phyloP scores from a whole-genome alignment of 1,140 invertebrate species.

The Aporrectodea caliginosa region DNA sequence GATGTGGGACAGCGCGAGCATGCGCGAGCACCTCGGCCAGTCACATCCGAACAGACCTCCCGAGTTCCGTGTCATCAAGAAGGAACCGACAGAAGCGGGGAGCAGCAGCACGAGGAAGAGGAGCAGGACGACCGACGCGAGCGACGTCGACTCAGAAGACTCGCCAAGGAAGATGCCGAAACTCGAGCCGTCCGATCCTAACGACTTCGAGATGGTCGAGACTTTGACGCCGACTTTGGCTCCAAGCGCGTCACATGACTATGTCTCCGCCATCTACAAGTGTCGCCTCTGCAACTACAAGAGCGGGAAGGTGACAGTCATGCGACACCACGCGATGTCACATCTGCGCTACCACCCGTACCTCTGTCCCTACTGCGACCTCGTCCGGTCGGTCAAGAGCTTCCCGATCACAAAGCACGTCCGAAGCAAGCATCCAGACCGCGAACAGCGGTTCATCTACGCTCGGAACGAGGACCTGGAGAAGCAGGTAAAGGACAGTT shows the following conservation, averaged over 20 bases:
- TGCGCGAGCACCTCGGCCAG: background rate
- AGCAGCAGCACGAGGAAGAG: background rate
- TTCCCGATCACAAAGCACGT: constrained; percentile 31
- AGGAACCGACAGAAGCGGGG: too few relatives aligned
- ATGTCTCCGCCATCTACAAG: background rate
- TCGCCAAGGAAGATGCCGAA: background rate
- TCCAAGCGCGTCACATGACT: background rate
- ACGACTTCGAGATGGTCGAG: background rate
- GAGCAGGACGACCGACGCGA: background rate
- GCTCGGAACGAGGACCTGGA: constrained; percentile 6
- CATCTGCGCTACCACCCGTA: constrained; percentile 29
- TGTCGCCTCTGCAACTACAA: constrained; percentile 26
- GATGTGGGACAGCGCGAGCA: background rate
- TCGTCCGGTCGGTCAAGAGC: constrained; percentile 13
- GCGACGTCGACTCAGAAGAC: background rate
- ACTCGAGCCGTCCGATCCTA: background rate
- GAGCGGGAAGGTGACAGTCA: constrained; percentile 13
- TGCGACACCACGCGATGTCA: constrained; percentile 25
- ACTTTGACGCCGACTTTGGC: background rate
- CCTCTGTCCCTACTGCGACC: constrained; percentile 29
- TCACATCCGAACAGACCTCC: background rate
- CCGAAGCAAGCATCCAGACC: constrained; percentile 20
- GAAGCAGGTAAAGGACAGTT: constrained; percentile 21
- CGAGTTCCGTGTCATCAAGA: background rate
- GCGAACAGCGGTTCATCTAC: constrained; percentile 6